Evolutionary conservation across 2,797 vertebrate species (phyloP), one percentile per base, ranked within the genome.

Genomic region (Psittacula derbiana): DNA sequence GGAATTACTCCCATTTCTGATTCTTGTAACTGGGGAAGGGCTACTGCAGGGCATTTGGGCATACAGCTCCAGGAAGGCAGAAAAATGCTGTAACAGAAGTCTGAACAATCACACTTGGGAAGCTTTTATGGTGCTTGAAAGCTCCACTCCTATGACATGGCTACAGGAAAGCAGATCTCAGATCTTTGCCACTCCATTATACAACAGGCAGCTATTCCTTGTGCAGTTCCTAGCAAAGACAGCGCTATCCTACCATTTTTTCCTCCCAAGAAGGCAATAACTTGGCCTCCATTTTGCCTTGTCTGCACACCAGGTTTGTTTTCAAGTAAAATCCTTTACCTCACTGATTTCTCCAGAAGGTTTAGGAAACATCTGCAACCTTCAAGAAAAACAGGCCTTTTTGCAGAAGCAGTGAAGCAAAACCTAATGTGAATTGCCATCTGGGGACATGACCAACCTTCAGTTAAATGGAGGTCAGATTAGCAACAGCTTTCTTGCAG

Each of bases 381-480:
- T 82, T 84, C 47, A 88, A 52, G 83, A 85, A 95, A 96, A 95
- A 38, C 6, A 73, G 21, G 50, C 85, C 33, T 72, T 84, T 92
- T 61, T 75, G 31, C 69, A 31, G 67, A 96, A 96, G 85, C 94
- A 92, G 80, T 69, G 92, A 94, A 93, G 92, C 81, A 88, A 94
- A 86, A 72, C 57, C 70, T 85, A 95, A 93, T 73, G 8, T 25
- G 87, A 81, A 90, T 31, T 95, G 76, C 62, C 93, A 81, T 94
- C 57, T 96, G 58, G 44, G 49, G 58, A 97, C 41, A 66, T 12
- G 62, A 86, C 80, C 90, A 90, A 91, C 70, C 60, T 95, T 71
- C 81, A 94, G 88, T 96, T 84, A 92, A 72, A 74, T 30, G 36
- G 79, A 96, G 91, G 89, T 90, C 74, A 92, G 80, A 95, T 69